phyloP scores from a whole-genome alignment of 2,888 invertebrate species.

The Dyspetes luteomarginatus region DNA sequence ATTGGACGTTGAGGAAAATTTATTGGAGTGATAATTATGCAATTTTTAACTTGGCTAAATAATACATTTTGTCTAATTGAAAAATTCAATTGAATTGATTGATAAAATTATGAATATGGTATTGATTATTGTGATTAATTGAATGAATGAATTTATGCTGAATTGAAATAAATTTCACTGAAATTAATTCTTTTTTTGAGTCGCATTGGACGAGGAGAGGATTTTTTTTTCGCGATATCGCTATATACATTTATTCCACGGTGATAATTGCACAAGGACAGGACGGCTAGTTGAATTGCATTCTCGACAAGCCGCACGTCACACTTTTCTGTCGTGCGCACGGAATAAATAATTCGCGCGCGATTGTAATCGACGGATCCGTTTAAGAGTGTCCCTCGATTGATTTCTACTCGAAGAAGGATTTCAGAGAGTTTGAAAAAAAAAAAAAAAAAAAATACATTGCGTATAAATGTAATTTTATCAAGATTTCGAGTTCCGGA shows the following conservation, averaged over 20 bases:
- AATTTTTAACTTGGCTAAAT: not conserved
- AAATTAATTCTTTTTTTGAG: not conserved
- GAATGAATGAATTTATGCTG: not conserved
- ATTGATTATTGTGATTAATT: not conserved
- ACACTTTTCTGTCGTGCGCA: slow-evolving; percentile 61
- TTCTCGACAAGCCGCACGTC: slow-evolving; percentile 32
- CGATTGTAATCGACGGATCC: slow-evolving; percentile 63
- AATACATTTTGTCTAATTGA: too few relatives aligned
- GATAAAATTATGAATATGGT: too few relatives aligned
- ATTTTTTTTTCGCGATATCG: slow-evolving; percentile 14
- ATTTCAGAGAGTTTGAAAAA: slow-evolving; percentile 18
- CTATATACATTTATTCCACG: too few relatives aligned
- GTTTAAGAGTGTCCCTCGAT: slow-evolving; percentile 23
- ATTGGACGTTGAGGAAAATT: not conserved
- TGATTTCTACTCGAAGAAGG: slow-evolving; percentile 44
- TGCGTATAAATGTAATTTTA: not conserved
- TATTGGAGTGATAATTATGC: not conserved
- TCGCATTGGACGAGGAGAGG: not conserved
- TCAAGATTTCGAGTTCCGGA: slow-evolving; percentile 8
- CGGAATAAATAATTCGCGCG: slow-evolving; percentile 71
- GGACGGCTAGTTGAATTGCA: slow-evolving; percentile 19
- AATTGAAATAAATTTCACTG: not conserved
- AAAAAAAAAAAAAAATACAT: not conserved
- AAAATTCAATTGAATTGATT: not conserved
- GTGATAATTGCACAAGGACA: slow-evolving; percentile 55